phyloP scores from a whole-genome alignment of 2,797 vertebrate species.

The Scolopax bukidnonensis region DNA sequence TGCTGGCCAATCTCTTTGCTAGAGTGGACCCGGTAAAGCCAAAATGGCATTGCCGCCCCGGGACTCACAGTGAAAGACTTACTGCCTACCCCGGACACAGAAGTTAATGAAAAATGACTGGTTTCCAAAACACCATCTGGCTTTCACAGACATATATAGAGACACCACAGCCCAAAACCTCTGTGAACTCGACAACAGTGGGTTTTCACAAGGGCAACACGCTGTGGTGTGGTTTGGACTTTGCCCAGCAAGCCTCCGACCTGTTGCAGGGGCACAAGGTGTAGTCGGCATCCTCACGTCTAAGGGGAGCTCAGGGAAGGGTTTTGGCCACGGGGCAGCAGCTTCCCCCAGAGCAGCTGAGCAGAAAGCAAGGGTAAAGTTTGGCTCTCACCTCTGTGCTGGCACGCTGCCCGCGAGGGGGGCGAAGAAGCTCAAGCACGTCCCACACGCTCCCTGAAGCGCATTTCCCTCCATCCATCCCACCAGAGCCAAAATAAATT shows the following conservation, averaged over 20 bases:
- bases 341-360: background rate
- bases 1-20: background rate
- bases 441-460: conserved; percentile 55
- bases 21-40: background rate
- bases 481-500: conserved; percentile 43
- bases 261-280: background rate
- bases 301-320: background rate
- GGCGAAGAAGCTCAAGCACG: conserved; percentile 30
- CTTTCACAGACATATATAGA: background rate
- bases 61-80: background rate
- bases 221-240: background rate
- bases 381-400: conserved; percentile 64
- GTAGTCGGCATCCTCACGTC: accelerated
- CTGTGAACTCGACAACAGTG: background rate
- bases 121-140: conserved; percentile 41
- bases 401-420: background rate
- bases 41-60: background rate
- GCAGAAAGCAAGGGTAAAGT: conserved; percentile 24
- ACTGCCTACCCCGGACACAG: background rate
- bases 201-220: background rate
- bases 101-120: background rate
- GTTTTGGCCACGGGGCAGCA: background rate
- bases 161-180: background rate
- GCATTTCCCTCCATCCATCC: background rate
- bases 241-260: background rate